Base-by-base conservation (phyloP, 2,113 vertebrate genomes). In the Anhinga rufa region DNA sequence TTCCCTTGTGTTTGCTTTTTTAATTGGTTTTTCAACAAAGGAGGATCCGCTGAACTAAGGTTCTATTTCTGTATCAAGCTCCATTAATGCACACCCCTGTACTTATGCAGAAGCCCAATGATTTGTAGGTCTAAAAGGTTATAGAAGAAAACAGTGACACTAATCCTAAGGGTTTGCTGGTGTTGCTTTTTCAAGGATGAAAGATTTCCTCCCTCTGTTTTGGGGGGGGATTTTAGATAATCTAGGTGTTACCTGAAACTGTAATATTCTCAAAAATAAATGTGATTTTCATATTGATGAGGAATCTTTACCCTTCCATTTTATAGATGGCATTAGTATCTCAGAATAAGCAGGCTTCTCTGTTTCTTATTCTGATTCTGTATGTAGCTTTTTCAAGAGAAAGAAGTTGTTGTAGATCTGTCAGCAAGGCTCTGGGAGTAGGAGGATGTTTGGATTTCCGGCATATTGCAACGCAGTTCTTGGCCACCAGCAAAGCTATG, bases 371-470 rank as follows among this genome's bases (percentile, higher is more conserved):
- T 94, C 94, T 95, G 87, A 90, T 95, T 90, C 85, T 96, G 78
- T 58, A 94, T 91, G 95, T 66, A 93, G 96, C 93, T 95, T 96
- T 96, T 96, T 90, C 85, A 89, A 96, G 93, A 97, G 92, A 96
- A 96, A 92, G 88, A 95, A 96, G 96, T 95, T 97, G 96, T 97
- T 96, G 97, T 91, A 96, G 90, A 97, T 97, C 97, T 97, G 96
- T 97, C 95, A 97, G 96, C 96, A 97, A 97, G 97, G 96, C 96
- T 95, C 94, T 96, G 87, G 75, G 95, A 96, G 97, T 97, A 97
- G 97, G 96, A 97, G 97, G 96, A 97, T 97, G 97, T 97, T 97
- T 97, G 97, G 96, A 97, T 97, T 97, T 97, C 96, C 95, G 96
- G 97, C 97, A 97, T 97, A 97, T 97, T 97, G 97, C 95, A 97